phyloP scores from a whole-genome alignment of 2,113 vertebrate genomes.

The Brachyhypopomus occidentalis region DNA sequence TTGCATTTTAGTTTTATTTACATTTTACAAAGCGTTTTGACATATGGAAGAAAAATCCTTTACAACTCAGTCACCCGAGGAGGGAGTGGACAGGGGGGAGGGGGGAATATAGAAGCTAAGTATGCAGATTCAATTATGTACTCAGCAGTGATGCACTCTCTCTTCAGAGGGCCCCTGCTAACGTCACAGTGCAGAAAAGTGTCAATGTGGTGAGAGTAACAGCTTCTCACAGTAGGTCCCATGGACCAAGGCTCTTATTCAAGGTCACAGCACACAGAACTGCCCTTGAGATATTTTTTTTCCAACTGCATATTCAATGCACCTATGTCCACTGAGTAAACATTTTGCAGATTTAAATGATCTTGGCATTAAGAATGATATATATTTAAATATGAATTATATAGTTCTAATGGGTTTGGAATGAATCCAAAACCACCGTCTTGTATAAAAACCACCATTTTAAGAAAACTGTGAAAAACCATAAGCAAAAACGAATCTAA shows the following conservation, averaged over 20 bases:
- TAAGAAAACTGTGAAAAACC: neutral
- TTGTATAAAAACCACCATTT: neutral
- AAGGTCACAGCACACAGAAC: neutral
- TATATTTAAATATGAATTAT: neutral
- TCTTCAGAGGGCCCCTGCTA: slow-evolving; percentile 25
- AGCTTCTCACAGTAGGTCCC: neutral
- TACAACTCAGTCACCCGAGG: slow-evolving; percentile 48
- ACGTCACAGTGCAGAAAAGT: slow-evolving; percentile 29
- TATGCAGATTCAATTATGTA: slow-evolving; percentile 69
- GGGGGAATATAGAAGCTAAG: slow-evolving; percentile 46
- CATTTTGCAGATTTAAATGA: neutral
- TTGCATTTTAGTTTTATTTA: no score
- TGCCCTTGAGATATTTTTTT: neutral
- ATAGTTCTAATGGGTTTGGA: neutral
- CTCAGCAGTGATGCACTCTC: slow-evolving; percentile 66
- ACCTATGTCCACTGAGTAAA: neutral
- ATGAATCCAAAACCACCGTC: neutral
- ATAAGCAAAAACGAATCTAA: neutral
- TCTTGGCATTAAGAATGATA: neutral
- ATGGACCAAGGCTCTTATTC: neutral
- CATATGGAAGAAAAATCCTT: neutral
- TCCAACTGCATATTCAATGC: neutral
- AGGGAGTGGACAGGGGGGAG: slow-evolving; percentile 48
- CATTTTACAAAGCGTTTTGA: neutral
- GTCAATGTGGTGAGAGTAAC: slow-evolving; percentile 1